Evolutionary conservation across 2,888 invertebrate genomes (phyloP), one percentile per base, ranked within the genome.

Genomic region (Ennomos fuscantarius): DNA sequence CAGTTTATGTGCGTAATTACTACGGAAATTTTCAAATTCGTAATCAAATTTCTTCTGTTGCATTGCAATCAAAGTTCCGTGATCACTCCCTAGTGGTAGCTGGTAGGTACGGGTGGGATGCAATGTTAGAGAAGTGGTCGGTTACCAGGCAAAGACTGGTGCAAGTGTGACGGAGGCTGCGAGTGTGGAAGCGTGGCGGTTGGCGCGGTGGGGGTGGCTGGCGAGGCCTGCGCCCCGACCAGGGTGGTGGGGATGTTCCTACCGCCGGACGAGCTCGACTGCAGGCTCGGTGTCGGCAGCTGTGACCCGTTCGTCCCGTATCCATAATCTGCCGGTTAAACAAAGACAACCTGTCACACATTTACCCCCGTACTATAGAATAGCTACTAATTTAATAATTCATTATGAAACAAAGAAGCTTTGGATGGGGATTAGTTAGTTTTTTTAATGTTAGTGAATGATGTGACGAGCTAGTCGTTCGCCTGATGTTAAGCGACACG

Each of bases 281-380:
- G 89, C 51, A 93, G 74, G 52, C 87, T 84, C 47, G 86, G 89
- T 40, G 92, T 76, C 11, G 86, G 84, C 66, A 93, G 71, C 63
- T 91, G 92, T 49, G 89, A 86, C 61, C 75, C 86, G 70, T 84
- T 87, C 45, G 82, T 74, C 43, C 81, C 60, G 74, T 81, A 89
- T 10, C 63, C 64, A 68, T 80, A 89, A 78, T 88, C 89, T 89
- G 76, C 13, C 24, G 43, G 47, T 8, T 11, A 32, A 2, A 33
- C 32, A 33, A 32, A 32, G 32, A 10, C 13, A 41, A 24, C 10
- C 24, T 10, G 9, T 24, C 8, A 41, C 24, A 36, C 8, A 36
- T 36, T 35, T 6, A 9, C n/a, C n/a, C n/a, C n/a, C n/a, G n/a
- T n/a, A n/a, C n/a, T n/a, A n/a, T n/a, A n/a, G n/a, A n/a, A n/a